phyloP scores from a whole-genome alignment of 2,113 vertebrate species.

The Alaudala cheleensis region DNA sequence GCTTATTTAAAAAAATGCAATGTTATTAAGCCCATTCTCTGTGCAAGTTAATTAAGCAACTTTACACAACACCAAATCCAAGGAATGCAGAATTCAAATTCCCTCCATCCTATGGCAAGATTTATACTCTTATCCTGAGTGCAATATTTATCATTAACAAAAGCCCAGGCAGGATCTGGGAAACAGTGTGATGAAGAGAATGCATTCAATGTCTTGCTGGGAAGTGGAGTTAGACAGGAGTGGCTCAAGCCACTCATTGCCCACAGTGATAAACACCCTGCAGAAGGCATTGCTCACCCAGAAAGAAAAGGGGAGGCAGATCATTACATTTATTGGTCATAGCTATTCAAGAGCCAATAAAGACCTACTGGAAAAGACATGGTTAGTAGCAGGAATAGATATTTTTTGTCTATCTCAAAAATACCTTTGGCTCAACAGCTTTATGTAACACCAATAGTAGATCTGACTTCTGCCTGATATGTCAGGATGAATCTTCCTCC shows the following conservation, averaged over 20 bases:
- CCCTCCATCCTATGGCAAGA: background rate
- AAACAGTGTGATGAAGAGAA: background rate
- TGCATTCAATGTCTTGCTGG: background rate
- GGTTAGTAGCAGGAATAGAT: background rate
- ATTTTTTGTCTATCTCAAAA: background rate
- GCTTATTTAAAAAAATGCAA: background rate
- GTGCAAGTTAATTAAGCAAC: background rate
- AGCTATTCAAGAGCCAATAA: conserved; percentile 28
- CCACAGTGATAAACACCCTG: conserved; percentile 5
- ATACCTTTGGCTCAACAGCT: background rate
- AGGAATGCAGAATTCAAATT: conserved; percentile 26
- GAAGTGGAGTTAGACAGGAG: background rate
- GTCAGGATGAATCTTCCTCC: conserved; percentile 28
- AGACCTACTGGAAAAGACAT: conserved; percentile 8
- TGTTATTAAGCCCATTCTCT: background rate
- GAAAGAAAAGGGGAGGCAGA: conserved; percentile 18
- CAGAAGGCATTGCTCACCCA: conserved; percentile 14
- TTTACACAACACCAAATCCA: background rate
- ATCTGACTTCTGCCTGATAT: background rate
- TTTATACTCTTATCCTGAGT: background rate
- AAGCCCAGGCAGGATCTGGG: background rate
- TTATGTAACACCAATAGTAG: background rate
- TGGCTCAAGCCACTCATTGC: conserved; percentile 1
- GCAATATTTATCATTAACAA: conserved; percentile 8
- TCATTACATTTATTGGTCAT: conserved; percentile 52